Evolutionary conservation across 2,888 invertebrate genomes (phyloP), one percentile per base, ranked within the genome.

Genomic region (Lasioglossum pauxillum): DNA sequence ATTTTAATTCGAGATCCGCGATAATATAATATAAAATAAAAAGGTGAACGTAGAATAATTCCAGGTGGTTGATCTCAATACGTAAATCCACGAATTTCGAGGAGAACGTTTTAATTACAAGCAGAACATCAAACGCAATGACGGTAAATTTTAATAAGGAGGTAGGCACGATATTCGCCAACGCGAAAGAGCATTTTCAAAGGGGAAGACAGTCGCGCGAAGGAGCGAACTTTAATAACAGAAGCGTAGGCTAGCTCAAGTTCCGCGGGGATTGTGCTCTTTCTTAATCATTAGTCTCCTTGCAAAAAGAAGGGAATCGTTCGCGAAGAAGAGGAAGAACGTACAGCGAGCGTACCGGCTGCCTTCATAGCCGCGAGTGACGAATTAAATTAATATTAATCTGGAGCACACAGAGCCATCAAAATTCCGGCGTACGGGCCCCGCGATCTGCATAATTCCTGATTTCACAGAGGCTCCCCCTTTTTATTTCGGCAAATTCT

Each of bases 321-420:
- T 84, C 79, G 76, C 83, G 82, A 88, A 80, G 88, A 88, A 64
- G 60, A 53, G 53, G 53, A 53, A 53, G 31, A 64, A 84, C 84
- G 91, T 79, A 88, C 83, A 88, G 79, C 83, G 89, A 87, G 80
- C 84, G 23, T 53, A 53, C 84, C 83, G 80, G 89, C 80, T 79
- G 89, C 88, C 87, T 82, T 83, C 81, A 92, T 93, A 91, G 94
- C 94, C 94, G 92, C 92, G 91, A 94, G 94, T 94, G 89, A 91
- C 90, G 93, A 94, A 94, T 94, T 94, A 93, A 94, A 94, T 94
- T 94, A 94, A 94, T 94, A 93, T 94, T 94, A 93, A 94, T 94
- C 93, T 93, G 92, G 92, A 93, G 93, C 93, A 94, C 91, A 90
- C 89, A 90, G 89, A 90, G 91, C 91, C 90, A 88, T 90, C 91